These are phyloP conservation scores for Paralichthys olivaceus DNA, from an alignment of 2,113 vertebrate genomes.

Conservation along the genomic window DNA sequence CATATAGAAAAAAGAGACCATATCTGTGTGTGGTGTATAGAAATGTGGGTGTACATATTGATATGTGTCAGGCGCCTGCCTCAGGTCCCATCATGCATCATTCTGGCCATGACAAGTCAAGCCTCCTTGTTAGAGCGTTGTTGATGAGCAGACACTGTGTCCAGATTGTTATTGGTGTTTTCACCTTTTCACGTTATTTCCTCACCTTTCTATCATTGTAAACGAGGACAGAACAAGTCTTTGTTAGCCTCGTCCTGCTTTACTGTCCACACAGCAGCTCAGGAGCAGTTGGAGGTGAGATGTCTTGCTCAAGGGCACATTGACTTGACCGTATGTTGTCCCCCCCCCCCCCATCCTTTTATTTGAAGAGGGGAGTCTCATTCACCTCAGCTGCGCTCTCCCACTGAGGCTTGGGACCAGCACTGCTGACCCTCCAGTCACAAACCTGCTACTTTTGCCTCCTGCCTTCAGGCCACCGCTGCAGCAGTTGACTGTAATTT, in stretches of 20 bases:
- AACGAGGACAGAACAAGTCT: slow-evolving; percentile 6
- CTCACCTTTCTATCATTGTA: neutral
- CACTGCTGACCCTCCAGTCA: slow-evolving; percentile 28
- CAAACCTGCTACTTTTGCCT: slow-evolving; percentile 20
- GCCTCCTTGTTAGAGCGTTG: slow-evolving; percentile 37
- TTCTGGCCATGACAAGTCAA: slow-evolving; percentile 36
- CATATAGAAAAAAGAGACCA: slow-evolving; percentile 21
- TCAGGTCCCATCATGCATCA: slow-evolving; percentile 58
- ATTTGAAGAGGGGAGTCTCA: slow-evolving; percentile 19
- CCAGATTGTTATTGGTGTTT: neutral
- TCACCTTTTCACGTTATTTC: neutral
- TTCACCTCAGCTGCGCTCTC: slow-evolving; percentile 24
- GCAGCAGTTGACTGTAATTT: slow-evolving; percentile 8
- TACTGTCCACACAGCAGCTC: neutral
- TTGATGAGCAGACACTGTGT: slow-evolving; percentile 32
- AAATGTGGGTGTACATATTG: slow-evolving; percentile 36
- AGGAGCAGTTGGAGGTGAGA: slow-evolving; percentile 46
- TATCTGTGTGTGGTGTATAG: slow-evolving; percentile 32
- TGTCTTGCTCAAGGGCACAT: slow-evolving; percentile 67
- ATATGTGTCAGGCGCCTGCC: slow-evolving; percentile 32
- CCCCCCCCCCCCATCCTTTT: neutral
- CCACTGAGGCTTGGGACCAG: neutral
- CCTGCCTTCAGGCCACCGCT: slow-evolving; percentile 18
- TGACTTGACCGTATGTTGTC: slow-evolving; percentile 29
- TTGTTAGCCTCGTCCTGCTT: slow-evolving; percentile 5